A percentile compares a stretch with the other conserved stretches of the same genome.
Conservation (phyloP, 2,797 vertebrate genomes). For the Heterohyrax brucei region DNA sequence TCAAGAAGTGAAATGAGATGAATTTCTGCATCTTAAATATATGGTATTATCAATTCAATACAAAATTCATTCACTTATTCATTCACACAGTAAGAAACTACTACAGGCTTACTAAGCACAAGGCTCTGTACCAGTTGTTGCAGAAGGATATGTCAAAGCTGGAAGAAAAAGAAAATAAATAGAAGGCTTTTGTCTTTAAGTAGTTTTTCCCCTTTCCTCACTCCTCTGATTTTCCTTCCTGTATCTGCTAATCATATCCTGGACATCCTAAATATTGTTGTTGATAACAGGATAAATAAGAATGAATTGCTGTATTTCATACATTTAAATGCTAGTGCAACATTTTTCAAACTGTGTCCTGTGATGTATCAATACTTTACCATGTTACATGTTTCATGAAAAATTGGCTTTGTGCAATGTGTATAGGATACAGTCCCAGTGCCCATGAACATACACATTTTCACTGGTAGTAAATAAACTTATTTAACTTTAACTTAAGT, state of each 20-base stretch:
- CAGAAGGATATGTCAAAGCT: background rate
- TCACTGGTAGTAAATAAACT: too few relatives aligned
- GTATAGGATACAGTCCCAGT: fast-evolving
- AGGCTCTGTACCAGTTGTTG: fast-evolving
- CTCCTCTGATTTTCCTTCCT: background rate
- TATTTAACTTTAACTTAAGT: background rate
- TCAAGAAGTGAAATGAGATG: conserved; percentile 36
- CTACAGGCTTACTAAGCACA: fast-evolving
- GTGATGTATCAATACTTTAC: fast-evolving
- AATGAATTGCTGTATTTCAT: too few relatives aligned
- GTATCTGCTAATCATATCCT: too few relatives aligned
- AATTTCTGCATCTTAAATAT: background rate
- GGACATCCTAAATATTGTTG: background rate
- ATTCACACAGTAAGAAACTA: background rate
- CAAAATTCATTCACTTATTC: background rate
- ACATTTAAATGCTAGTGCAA: too few relatives aligned
- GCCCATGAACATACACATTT: fast-evolving
- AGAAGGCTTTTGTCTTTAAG: background rate
- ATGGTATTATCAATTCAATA: background rate
- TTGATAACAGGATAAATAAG: background rate
- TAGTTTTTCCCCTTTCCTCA: background rate
- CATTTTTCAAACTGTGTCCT: fast-evolving
- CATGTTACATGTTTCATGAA: fast-evolving
- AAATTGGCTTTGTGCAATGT: fast-evolving
- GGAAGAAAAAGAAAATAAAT: too few relatives aligned